A percentile compares a stretch with the other conserved stretches of the same genome.
Evolutionary conservation across 2,888 invertebrate genomes (phyloP).

Genomic region (Sisyra terminalis): DNA sequence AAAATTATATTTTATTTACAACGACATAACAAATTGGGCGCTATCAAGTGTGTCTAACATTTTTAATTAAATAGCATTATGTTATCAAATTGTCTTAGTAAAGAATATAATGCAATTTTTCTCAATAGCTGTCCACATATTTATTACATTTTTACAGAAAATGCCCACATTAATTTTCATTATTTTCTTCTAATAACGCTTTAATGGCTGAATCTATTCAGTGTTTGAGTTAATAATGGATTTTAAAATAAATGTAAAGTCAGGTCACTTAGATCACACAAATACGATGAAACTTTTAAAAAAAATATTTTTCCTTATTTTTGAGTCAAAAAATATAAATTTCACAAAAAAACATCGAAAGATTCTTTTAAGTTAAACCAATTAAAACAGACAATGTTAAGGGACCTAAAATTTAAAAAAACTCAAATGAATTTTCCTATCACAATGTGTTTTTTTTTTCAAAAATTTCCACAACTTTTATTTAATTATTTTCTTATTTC

Average conservation of each 20-base stretch:
- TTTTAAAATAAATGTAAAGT: background rate
- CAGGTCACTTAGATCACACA: background rate
- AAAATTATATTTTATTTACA: background rate
- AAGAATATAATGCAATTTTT: too few species aligned
- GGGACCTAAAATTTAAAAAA: too few species aligned
- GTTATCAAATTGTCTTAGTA: too few species aligned
- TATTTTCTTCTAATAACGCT: background rate
- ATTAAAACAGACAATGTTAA: too few species aligned
- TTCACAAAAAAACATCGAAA: background rate
- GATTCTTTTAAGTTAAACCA: background rate
- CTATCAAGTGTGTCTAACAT: background rate
- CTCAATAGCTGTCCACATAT: conserved; percentile 1
- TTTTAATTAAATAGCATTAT: background rate
- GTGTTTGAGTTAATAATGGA: background rate
- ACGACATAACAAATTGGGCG: background rate
- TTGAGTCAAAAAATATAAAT: too few species aligned
- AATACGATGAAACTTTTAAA: background rate
- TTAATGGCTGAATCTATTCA: background rate
- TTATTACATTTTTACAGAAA: conserved; percentile 2
- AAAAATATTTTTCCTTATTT: background rate
- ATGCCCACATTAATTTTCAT: background rate
- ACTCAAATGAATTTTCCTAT: too few species aligned
- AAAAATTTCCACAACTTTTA: too few species aligned
- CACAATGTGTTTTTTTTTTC: too few species aligned
- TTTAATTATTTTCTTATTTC: too few species aligned